Base-by-base conservation (phyloP, 2,888 invertebrate species). In the Meteorus colon region DNA sequence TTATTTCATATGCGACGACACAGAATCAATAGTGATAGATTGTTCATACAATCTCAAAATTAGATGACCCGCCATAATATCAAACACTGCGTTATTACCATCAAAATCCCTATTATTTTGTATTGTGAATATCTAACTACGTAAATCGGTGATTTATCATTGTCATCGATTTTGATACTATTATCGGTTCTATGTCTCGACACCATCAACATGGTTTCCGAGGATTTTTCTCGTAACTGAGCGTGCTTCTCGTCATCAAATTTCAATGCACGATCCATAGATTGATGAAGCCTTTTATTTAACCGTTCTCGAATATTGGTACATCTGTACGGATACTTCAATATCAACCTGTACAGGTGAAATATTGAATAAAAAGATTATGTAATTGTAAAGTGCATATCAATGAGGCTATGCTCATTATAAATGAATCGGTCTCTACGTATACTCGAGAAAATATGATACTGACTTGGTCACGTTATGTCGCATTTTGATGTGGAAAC, bases 401-500 rank as follows among this genome's bases (percentile, higher is more conserved):
- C 2, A 48, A n/a, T 16, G 16, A 16, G n/a, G 16, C 4, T 48
- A 48, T 41, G 8, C 8, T 12, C 12, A 41, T 12, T 59, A 55
- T 31, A 63, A 19, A 51, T 34, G 27, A 24, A 34, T 37, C n/a
- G 24, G 6, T 34, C 4, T 16, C 8, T 41, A 14, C 34, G 12
- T 24, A 2, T 67, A 3, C 14, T 55, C 4, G 60, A 34, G 12
- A 27, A 63, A 29, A 37, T 51, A 34, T 62, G 29, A 62, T 66
- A 72, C 81, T 77, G 79, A 86, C 86, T 82, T 86, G 2, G 76
- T 16, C 0, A 82, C 1, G 1, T 77, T 29, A 41, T 82, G 81
- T 37, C 51, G 78, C 5, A 86, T 76, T 82, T 84, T 82, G 14
- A 72, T 51, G 0, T 0, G 4, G 71, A 84, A 84, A 10, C 82